Percentiles rank a stretch among this genome's conserved stretches.
Conservation (phyloP, 1,140 invertebrate species). For the Gonioctena quinquepunctata region DNA sequence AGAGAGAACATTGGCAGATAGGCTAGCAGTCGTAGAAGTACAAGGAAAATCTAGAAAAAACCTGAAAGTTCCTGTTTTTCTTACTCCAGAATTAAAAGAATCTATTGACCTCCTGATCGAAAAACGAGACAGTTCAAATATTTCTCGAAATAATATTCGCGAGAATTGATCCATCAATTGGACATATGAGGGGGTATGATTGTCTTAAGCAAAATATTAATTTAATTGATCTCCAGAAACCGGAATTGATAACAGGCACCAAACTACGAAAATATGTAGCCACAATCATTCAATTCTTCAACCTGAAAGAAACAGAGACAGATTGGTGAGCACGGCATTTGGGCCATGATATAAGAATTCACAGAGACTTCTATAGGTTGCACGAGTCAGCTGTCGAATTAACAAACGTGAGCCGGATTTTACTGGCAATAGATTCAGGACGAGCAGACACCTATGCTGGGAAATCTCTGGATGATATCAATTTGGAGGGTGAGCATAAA, state of each 20-base stretch:
- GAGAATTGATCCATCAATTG: not conserved
- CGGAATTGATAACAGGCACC: not conserved
- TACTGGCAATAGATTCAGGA: not conserved
- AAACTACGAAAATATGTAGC: constrained; percentile 3
- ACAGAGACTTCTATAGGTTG: constrained; percentile 3
- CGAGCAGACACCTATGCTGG: not conserved
- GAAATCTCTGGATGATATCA: not conserved
- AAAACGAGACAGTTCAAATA: not conserved
- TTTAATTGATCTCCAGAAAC: not conserved
- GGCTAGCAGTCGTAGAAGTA: constrained; percentile 12
- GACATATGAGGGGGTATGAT: not conserved
- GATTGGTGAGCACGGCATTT: not conserved
- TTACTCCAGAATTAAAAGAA: constrained; percentile 12
- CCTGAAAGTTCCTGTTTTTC: constrained; percentile 12
- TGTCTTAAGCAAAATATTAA: not conserved
- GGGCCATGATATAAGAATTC: constrained; percentile 5
- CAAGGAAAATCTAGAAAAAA: constrained; percentile 10
- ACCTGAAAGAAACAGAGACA: not conserved
- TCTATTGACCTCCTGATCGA: constrained; percentile 6
- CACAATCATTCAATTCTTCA: not conserved
- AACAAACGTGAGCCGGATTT: not conserved
- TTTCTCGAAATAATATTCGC: not conserved
- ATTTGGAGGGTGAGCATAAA: not conserved
- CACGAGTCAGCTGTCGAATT: not conserved
- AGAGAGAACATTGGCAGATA: constrained; percentile 5